Evolutionary conservation across 2,888 invertebrate genomes (phyloP), one percentile per base, ranked within the genome.

Genomic region (Hemicrepidius hirtus): DNA sequence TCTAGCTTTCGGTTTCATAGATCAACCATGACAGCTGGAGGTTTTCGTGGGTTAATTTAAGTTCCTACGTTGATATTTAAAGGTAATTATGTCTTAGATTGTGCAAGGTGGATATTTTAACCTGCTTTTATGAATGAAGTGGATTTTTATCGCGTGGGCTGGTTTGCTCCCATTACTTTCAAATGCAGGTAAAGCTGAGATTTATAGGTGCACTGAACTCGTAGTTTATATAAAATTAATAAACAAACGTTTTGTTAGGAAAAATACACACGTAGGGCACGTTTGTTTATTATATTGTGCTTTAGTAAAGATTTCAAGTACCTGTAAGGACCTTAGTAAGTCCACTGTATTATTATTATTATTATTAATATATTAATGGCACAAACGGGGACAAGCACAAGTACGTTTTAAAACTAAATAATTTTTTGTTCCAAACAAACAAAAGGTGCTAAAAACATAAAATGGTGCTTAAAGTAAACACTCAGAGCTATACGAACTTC

Each of bases 151-250:
- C 4, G 57, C 20, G 49, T 49, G 35, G 50, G 64, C 21, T 13
- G 49, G 24, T 21, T 63, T 18, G 64, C 49, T 53, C 64, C 50
- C 64, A 65, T 65, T 65, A 49, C 63, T 63, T 63, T 63, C 46
- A 35, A 49, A 63, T 18, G 40, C n/a, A 13, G 40, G 40, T 40
- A 16, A 46, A 18, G 6, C 46, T 46, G 13, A 37, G 28, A 21
- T 65, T 65, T 65, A 65, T 50, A 53, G 24, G 64, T 65, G 50
- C 64, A 53, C 40, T 65, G 64, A 65, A 65, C 64, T 53, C 64
- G 32, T 24, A 65, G 21, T 64, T 64, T 37, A 64, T 64, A 64
- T 50, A 65, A 50, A 65, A 65, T 65, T 24, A 35, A 49, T 32
- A 40, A 40, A 59, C 40, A 59, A 59, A 59, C n/a, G 9, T 59